Evolutionary conservation across 2,113 vertebrate species (phyloP), one percentile per base, ranked within the genome.

Genomic region (Periophthalmodon schlosseri): DNA sequence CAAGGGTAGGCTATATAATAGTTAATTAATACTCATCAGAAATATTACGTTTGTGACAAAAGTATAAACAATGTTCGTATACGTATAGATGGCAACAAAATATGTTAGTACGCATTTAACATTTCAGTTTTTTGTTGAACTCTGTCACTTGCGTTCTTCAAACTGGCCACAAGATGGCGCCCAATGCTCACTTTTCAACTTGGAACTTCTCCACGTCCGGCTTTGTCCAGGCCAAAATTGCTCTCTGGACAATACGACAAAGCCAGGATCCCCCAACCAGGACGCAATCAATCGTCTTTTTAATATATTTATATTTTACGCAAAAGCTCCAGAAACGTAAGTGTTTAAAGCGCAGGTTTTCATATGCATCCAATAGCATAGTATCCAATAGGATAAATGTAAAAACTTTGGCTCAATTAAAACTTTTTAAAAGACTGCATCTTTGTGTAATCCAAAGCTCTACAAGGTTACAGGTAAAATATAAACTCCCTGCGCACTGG

Each of bases 151-250:
- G 8, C 11, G 14, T 70, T 49, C 66, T 75, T 46, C 60, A 78
- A 68, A 68, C 15, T 58, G 9, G 56, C 39, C 92, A 65, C 86
- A 84, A 91, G 91, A 84, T 91, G 92, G 90, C 90, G 13, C 70
- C 78, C 74, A 88, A 70, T 3, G 69, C 47, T 84, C 39, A 89
- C 21, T 73, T 58, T 87, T 76, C 72, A 47, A 44, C 21, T 69
- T 24, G 34, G 34, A 20, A n/a, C 5, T 12, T 65, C 10, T 64
- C 9, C 24, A 54, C 64, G 21, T 39, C 67, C 18, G 20, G 15
- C 39, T 63, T 72, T 24, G 28, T 33, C 49, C 74, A 67, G 11
- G 18, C 23, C 9, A 46, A 74, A 73, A 63, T 4, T 15, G 36
- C 12, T 13, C 21, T 39, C 23, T 49, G 46, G 66, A 47, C n/a